Evolutionary conservation across 2,888 invertebrate species (phyloP).

Genomic region (Chloromyia formosa): DNA sequence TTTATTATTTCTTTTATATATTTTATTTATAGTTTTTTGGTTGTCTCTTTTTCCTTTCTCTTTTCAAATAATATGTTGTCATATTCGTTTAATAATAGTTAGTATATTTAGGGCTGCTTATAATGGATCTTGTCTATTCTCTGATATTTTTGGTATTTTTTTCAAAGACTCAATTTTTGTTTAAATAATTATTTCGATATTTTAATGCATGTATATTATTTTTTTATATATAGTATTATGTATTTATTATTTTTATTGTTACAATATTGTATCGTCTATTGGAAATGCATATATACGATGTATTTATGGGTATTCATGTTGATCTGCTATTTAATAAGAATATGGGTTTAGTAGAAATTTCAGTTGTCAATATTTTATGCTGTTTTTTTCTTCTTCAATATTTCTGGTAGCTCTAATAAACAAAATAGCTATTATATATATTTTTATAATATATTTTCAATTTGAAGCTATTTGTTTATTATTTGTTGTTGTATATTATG

Average conservation of each 20-base stretch:
- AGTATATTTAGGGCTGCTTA: not conserved
- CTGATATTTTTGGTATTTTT: slow-evolving; percentile 15
- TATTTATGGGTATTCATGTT: too few species aligned
- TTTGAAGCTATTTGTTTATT: slow-evolving; percentile 5
- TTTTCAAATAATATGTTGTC: slow-evolving; percentile 32
- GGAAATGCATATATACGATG: too few species aligned
- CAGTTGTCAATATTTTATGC: not conserved
- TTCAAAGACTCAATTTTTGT: not conserved
- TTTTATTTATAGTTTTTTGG: not conserved
- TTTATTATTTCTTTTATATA: not conserved
- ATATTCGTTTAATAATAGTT: slow-evolving; percentile 17
- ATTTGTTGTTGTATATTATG: slow-evolving; percentile 32
- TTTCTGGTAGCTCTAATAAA: too few species aligned
- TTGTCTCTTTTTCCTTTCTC: slow-evolving; percentile 11
- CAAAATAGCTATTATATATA: too few species aligned
- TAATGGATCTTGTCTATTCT: not conserved
- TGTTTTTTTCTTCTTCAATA: not conserved
- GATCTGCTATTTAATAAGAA: too few species aligned
- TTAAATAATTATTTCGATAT: too few species aligned
- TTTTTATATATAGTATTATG: too few species aligned
- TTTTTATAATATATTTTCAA: not conserved
- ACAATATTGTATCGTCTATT: too few species aligned
- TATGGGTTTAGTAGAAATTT: not conserved
- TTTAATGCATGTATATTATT: not conserved
- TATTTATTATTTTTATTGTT: too few species aligned